phyloP scores from a whole-genome alignment of 2,888 invertebrate genomes.

The Subacronicta megacephala region DNA sequence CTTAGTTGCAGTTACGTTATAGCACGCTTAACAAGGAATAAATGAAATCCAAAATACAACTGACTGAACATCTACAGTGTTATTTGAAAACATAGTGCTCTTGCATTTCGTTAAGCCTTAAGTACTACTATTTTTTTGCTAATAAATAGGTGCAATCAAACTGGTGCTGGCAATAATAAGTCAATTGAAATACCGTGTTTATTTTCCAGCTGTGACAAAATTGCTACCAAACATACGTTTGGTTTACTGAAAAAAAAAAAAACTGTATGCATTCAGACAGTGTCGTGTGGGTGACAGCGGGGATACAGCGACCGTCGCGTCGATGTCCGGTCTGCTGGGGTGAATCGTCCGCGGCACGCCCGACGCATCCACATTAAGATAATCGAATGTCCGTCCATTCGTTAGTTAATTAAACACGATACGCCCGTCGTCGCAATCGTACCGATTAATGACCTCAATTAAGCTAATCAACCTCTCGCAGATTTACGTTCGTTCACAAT shows the following conservation, averaged over 20 bases:
- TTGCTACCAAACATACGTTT: neutral
- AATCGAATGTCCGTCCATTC: constrained; percentile 81
- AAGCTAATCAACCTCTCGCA: constrained; percentile 84
- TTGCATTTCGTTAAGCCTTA: constrained; percentile 11
- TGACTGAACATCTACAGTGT: constrained; percentile 27
- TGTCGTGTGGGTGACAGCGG: constrained; percentile 29
- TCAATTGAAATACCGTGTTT: constrained; percentile 16
- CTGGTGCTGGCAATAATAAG: constrained; percentile 20
- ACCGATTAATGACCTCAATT: constrained; percentile 85
- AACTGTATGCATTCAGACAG: constrained; percentile 24
- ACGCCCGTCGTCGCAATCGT: constrained; percentile 79
- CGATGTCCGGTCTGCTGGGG: constrained; percentile 47
- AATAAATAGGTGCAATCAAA: constrained; percentile 41
- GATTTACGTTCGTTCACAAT: constrained; percentile 74
- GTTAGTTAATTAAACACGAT: constrained; percentile 88
- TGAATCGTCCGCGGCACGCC: constrained; percentile 55
- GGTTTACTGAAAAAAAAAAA: constrained; percentile 20
- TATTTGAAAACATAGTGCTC: constrained; percentile 22
- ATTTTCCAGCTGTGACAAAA: constrained; percentile 28
- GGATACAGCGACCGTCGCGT: constrained; percentile 31
- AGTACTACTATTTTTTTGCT: constrained; percentile 12
- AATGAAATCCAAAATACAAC: constrained; percentile 35
- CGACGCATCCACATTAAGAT: constrained; percentile 80
- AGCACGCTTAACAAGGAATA: constrained; percentile 42
- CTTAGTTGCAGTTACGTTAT: constrained; percentile 39